These are phyloP conservation scores for Nesometra sesokonis DNA, from an alignment of 35 echinoderm and acorn worm genomes.

Conservation along the genomic window DNA sequence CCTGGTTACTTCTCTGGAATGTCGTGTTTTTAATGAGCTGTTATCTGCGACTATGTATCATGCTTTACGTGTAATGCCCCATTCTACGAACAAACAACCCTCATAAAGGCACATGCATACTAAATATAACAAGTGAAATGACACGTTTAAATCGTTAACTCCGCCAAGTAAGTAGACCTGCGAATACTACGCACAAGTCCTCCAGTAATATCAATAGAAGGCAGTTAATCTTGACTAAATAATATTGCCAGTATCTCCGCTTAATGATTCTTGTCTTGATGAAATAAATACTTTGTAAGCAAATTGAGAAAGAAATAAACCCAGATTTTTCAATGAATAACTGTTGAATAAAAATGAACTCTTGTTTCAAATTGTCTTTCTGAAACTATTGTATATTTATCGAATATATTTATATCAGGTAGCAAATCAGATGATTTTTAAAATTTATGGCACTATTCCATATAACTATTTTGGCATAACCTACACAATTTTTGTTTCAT, in stretches of 20 bases:
- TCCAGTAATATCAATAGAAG: background rate
- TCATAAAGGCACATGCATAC: background rate
- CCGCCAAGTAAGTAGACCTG: background rate
- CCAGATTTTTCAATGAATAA: too few species aligned
- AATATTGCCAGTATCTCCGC: background rate
- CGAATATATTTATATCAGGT: too few species aligned
- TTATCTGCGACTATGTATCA: background rate
- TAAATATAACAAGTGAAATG: background rate
- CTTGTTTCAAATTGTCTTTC: too few species aligned
- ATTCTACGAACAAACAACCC: background rate
- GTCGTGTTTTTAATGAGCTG: background rate
- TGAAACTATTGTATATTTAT: too few species aligned
- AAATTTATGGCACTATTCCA: too few species aligned
- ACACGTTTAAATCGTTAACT: background rate
- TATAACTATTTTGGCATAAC: too few species aligned
- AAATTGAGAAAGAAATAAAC: too few species aligned
- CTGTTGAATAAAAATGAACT: too few species aligned
- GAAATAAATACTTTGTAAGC: background rate
- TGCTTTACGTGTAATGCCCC: background rate
- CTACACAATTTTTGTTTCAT: too few species aligned
- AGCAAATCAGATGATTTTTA: too few species aligned
- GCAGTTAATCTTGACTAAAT: background rate
- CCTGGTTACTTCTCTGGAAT: background rate
- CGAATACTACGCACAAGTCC: background rate
- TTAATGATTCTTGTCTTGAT: background rate